These are phyloP conservation scores for Pristis pectinata DNA, from an alignment of 2,797 vertebrate species.

Conservation along the genomic window DNA sequence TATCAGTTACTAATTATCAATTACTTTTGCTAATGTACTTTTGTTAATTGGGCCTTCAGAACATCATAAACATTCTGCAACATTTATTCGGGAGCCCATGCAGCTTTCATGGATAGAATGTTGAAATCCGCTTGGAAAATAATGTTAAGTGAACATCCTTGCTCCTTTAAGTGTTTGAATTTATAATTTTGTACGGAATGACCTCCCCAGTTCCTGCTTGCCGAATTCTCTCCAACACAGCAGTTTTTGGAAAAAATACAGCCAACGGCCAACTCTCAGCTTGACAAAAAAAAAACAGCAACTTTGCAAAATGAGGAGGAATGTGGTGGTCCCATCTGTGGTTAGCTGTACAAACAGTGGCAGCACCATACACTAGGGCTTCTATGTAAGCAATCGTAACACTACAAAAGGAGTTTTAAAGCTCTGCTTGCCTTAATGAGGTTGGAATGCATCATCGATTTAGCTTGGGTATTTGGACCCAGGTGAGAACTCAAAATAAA, in stretches of 20 bases:
- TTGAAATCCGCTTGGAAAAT: background rate
- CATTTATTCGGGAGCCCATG: background rate
- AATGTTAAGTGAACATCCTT: background rate
- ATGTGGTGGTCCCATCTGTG: conserved; percentile 12
- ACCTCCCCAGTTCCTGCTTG: background rate
- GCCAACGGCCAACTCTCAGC: conserved; percentile 31
- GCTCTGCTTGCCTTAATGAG: background rate
- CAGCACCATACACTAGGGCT: conserved; percentile 21
- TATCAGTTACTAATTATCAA: background rate
- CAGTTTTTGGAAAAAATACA: conserved; percentile 32
- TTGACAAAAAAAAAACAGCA: conserved; percentile 25
- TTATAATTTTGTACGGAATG: background rate
- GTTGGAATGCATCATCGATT: background rate
- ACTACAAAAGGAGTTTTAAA: conserved; percentile 15
- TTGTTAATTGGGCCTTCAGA: background rate
- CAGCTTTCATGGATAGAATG: background rate
- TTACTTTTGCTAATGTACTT: background rate
- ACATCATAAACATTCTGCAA: background rate
- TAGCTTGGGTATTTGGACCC: background rate
- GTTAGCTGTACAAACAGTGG: conserved; percentile 6
- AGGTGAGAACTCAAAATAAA: conserved; percentile 27
- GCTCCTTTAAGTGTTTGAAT: background rate
- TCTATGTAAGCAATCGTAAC: conserved; percentile 25
- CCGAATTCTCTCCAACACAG: conserved; percentile 29
- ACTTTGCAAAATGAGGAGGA: conserved; percentile 31